Evolutionary conservation across 2,797 vertebrate genomes (phyloP).

Genomic region (Rachycentron canadum): DNA sequence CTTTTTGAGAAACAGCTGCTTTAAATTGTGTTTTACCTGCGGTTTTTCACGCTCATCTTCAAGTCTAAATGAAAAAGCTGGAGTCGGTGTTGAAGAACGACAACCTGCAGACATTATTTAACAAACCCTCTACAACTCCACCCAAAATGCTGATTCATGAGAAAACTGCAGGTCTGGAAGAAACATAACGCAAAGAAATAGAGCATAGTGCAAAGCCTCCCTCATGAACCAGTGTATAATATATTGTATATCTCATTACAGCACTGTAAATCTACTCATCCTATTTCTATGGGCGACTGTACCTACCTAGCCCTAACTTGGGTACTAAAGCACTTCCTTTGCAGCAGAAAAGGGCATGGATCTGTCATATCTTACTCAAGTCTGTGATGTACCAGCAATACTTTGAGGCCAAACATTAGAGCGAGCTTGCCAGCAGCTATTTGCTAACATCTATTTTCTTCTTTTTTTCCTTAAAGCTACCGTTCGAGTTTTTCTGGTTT

Average conservation of each 20-base stretch:
- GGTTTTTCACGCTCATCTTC: conserved; percentile 22
- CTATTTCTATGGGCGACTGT: conserved; percentile 76
- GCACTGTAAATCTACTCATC: conserved; percentile 79
- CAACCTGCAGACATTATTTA: conserved; percentile 32
- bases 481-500: conserved; percentile 31
- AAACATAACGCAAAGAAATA: conserved; percentile 40
- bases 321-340: conserved; percentile 67
- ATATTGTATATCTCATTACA: conserved; percentile 76
- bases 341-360: conserved; percentile 70
- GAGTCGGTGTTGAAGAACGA: conserved; percentile 22
- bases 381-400: conserved; percentile 40
- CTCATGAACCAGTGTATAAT: conserved; percentile 65
- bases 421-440: conserved; percentile 29
- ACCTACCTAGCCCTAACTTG: conserved; percentile 61
- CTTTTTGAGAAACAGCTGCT: conserved; percentile 43
- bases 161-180: conserved; percentile 47
- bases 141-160: conserved; percentile 33
- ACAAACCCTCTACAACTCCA: conserved; percentile 22
- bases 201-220: conserved; percentile 38
- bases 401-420: conserved; percentile 54
- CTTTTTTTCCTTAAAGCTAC: conserved; percentile 19
- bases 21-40: conserved; percentile 30
- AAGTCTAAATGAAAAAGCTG: conserved; percentile 32
- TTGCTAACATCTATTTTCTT: conserved; percentile 19
- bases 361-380: conserved; percentile 51